A percentile compares a stretch with the other conserved stretches of the same genome.
These are phyloP conservation scores for Phoeniculus purpureus DNA, from an alignment of 2,797 vertebrate species.

Conservation along the genomic window DNA sequence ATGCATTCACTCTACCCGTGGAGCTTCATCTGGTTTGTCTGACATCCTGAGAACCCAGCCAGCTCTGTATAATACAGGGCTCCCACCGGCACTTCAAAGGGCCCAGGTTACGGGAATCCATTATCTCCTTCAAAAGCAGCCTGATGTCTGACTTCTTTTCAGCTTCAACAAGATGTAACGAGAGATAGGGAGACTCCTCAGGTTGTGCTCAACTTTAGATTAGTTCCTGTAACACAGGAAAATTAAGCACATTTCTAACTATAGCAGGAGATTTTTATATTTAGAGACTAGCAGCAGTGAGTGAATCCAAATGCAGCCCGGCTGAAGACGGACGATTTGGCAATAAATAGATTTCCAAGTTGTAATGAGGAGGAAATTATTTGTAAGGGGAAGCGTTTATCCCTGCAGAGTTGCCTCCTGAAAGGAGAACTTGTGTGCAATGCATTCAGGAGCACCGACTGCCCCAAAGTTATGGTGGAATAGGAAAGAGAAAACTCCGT, in stretches of 20 bases:
- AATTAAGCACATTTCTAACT: not conserved
- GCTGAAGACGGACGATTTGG: not conserved
- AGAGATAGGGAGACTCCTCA: not conserved
- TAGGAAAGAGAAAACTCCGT: not conserved
- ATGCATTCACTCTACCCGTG: conserved; percentile 1
- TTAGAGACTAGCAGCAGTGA: not conserved
- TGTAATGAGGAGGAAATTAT: not conserved
- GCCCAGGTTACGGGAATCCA: not conserved
- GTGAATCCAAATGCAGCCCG: not conserved
- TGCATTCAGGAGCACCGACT: not conserved
- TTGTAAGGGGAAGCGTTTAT: not conserved
- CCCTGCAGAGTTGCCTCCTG: not conserved
- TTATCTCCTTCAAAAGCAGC: not conserved
- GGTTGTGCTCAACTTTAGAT: not conserved
- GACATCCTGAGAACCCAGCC: not conserved
- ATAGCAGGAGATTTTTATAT: not conserved
- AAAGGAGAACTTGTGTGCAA: not conserved
- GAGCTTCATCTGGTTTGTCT: conserved; percentile 6
- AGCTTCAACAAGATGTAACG: not conserved
- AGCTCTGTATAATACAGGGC: not conserved
- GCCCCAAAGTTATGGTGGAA: not conserved
- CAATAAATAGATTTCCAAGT: not conserved
- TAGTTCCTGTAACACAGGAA: not conserved
- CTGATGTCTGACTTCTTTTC: not conserved
- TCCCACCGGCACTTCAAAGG: not conserved